Base-by-base conservation (phyloP, 2,113 vertebrate genomes). In the Lagopus muta region DNA sequence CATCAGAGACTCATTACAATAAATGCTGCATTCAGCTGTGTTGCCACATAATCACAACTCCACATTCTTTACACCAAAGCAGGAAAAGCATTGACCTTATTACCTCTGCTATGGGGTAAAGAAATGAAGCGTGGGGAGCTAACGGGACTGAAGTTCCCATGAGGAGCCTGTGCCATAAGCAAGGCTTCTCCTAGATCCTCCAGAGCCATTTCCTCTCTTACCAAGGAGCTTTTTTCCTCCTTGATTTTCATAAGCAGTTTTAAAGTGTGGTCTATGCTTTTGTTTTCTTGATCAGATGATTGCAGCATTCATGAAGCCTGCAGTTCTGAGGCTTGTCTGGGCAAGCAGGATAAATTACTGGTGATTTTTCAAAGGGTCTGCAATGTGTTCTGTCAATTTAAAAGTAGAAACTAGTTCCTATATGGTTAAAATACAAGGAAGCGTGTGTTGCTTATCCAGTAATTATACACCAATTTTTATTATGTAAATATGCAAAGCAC, bases 271-370 rank as follows among this genome's bases (percentile, higher is more conserved):
- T 10, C 67, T 82, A 74, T 80, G 5, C 47, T 77, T 74, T 77
- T 15, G 17, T 82, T 88, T 92, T 77, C 67, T 64, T 88, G 60
- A 67, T 80, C 64, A 55, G 61, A 40, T 66, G 80, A 52, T 45
- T 83, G 47, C 47, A 47, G 42, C 27, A 55, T 79, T 87, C 54
- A 76, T 45, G 73, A 25, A 42, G 16, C 36, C 67, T 38, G 79
- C 82, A 83, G 64, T 28, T 74, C 61, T 86, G 67, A 28, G 30
- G 55, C 67, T 73, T 82, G 57, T 74, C 78, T 94, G 82, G 72
- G 42, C 48, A 71, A 48, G 50, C 32, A 80, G 65, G 22, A 76
- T 65, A 65, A 77, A 50, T 25, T 64, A 30, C 30, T 69, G 32
- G 64, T 42, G 25, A 13, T 70, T 91, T 89, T 85, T 87, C 22